A percentile compares a stretch with the other conserved stretches of the same genome.
Evolutionary conservation across 2,113 vertebrate genomes (phyloP).

Genomic region (Trachemys scripta): DNA sequence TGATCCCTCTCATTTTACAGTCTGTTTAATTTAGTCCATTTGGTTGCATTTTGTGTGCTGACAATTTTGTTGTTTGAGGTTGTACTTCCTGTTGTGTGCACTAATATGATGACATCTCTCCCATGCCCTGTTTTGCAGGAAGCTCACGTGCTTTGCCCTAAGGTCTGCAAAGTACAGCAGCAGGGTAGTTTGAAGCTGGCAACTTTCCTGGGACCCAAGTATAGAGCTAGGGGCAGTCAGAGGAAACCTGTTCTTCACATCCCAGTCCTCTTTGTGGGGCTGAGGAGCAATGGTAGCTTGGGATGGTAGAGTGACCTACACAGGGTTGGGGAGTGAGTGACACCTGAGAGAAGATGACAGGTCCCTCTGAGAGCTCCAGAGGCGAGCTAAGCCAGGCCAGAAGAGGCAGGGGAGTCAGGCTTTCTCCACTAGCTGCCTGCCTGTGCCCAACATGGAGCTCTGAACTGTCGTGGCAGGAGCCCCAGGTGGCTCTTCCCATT

Average conservation of each 20-base stretch:
- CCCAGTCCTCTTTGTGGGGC: background rate
- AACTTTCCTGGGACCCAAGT: background rate
- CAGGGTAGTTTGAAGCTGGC: slow-evolving; percentile 14
- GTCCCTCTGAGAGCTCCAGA: background rate
- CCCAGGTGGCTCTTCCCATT: slow-evolving; percentile 56
- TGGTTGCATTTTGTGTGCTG: background rate
- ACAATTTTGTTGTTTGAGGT: slow-evolving; percentile 12
- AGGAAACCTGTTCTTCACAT: background rate
- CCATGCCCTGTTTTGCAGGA: background rate
- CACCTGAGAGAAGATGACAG: fast-evolving
- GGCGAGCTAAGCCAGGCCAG: background rate
- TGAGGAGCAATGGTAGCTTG: background rate
- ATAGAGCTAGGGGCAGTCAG: slow-evolving; percentile 30
- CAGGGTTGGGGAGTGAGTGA: background rate
- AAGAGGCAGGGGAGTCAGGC: slow-evolving; percentile 25
- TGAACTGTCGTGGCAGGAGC: background rate
- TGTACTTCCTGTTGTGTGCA: slow-evolving; percentile 9
- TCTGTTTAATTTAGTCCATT: background rate
- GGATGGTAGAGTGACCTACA: background rate
- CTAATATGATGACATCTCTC: background rate
- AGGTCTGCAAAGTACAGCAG: background rate
- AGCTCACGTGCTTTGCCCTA: background rate
- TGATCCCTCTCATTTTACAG: background rate
- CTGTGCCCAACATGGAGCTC: slow-evolving; percentile 52
- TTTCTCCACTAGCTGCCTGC: slow-evolving; percentile 46